Percentiles rank a stretch among this genome's conserved stretches.
Conservation (phyloP, 2,888 invertebrate species). For the Dicyrtomina minuta region DNA sequence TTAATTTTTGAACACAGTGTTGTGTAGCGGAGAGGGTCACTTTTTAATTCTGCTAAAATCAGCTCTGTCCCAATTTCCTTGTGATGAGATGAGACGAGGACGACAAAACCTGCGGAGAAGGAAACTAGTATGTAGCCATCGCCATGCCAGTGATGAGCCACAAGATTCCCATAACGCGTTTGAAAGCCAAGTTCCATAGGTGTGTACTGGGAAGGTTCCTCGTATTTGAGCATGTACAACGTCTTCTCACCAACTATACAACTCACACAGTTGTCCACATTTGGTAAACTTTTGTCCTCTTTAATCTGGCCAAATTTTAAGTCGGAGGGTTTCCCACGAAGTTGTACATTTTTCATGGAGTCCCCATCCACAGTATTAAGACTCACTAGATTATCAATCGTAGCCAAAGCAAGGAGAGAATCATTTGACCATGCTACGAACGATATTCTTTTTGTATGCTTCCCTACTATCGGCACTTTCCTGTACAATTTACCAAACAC, state of each 20-base stretch:
- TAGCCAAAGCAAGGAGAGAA: constrained; percentile 86
- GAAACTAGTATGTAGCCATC: constrained; percentile 93
- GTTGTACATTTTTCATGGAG: constrained; percentile 77
- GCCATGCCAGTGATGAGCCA: constrained; percentile 89
- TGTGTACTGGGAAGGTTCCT: constrained; percentile 78
- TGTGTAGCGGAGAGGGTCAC: constrained; percentile 47
- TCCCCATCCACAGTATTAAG: constrained; percentile 95
- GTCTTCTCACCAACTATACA: constrained; percentile 87
- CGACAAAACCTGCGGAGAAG: constrained; percentile 88
- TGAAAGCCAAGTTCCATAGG: constrained; percentile 97
- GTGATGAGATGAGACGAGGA: constrained; percentile 93
- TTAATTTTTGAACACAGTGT: constrained; percentile 42
- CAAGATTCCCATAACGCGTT: constrained; percentile 86
- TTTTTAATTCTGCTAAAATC: constrained; percentile 69
- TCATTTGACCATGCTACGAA: constrained; percentile 92
- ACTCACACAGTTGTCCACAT: constrained; percentile 86
- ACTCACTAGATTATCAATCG: constrained; percentile 88
- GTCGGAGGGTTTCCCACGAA: constrained; percentile 82
- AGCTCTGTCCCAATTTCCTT: constrained; percentile 96
- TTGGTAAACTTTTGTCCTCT: constrained; percentile 73
- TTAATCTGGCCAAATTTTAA: constrained; percentile 96
- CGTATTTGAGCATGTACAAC: constrained; percentile 84
- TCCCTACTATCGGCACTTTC: constrained; percentile 79
- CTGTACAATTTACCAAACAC: too few relatives aligned
- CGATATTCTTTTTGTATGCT: constrained; percentile 87